These are phyloP conservation scores for Nettapus auritus DNA, from an alignment of 2,113 vertebrate genomes.

Conservation along the genomic window DNA sequence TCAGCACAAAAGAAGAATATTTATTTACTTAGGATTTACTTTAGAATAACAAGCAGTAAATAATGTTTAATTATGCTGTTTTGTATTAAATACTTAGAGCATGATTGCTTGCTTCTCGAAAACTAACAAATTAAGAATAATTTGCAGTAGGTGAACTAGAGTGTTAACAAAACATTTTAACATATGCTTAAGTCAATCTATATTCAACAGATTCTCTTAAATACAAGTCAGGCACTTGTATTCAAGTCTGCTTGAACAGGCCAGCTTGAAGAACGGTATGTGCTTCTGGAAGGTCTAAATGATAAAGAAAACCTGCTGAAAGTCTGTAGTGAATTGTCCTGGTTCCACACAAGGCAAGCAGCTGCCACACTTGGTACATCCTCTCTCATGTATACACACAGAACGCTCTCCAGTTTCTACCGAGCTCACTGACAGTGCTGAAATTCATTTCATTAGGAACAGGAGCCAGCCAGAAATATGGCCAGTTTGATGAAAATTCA, in stretches of 20 bases:
- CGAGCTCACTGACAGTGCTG: neutral
- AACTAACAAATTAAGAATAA: neutral
- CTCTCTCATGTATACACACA: neutral
- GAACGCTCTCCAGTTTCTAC: neutral
- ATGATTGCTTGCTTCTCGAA: neutral
- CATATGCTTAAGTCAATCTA: neutral
- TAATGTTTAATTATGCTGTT: neutral
- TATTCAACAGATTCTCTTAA: neutral
- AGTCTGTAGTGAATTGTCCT: neutral
- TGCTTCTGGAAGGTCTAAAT: neutral
- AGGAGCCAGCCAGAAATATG: constrained; percentile 1
- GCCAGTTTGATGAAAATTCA: constrained; percentile 38
- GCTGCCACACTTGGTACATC: neutral
- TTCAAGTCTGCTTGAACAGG: neutral
- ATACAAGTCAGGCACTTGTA: neutral
- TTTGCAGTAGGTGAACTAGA: neutral
- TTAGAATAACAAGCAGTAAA: neutral
- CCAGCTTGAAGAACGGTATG: neutral
- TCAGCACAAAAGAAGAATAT: neutral
- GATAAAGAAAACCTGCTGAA: neutral
- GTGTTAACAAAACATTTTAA: neutral
- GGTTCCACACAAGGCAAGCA: neutral
- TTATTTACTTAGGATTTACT: neutral
- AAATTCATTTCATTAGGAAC: neutral
- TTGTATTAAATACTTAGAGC: neutral